phyloP scores from a whole-genome alignment of 2,797 vertebrate genomes.

The Anisognathus igniventris region DNA sequence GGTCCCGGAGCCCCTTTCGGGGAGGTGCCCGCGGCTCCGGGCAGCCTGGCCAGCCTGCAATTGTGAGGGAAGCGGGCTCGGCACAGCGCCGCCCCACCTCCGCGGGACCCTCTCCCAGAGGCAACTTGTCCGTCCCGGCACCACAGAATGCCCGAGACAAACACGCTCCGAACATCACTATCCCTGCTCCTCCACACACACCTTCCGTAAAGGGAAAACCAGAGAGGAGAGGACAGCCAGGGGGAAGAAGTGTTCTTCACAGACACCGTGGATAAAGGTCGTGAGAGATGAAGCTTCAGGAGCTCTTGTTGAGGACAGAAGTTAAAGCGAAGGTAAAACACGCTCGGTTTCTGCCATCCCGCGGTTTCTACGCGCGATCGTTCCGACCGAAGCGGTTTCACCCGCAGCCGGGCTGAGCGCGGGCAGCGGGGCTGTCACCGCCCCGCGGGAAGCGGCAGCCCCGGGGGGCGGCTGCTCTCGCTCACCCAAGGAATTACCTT shows the following conservation, averaged over 20 bases:
- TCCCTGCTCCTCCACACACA: not conserved
- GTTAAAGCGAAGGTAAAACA: rapidly evolving
- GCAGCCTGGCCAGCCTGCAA: not conserved
- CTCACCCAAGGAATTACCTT: not conserved
- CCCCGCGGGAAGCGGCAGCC: not conserved
- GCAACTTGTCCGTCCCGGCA: not conserved
- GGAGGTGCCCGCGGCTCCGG: not conserved
- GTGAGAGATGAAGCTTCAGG: rapidly evolving
- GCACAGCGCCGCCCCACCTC: not conserved
- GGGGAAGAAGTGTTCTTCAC: rapidly evolving
- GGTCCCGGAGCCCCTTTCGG: not conserved
- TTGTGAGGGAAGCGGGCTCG: not conserved
- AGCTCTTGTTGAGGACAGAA: rapidly evolving
- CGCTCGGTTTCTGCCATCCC: not conserved
- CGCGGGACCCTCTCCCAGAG: not conserved
- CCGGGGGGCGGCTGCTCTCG: not conserved
- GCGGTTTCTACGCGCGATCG: not conserved
- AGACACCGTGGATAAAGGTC: rapidly evolving
- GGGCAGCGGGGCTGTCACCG: not conserved
- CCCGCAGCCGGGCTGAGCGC: not conserved
- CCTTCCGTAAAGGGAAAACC: rapidly evolving
- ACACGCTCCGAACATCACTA: not conserved
- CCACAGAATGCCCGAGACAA: rapidly evolving
- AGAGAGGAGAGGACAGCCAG: rapidly evolving
- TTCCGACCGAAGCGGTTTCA: rapidly evolving